These are phyloP conservation scores for Cardiocondyla obscurior DNA, from an alignment of 1,140 invertebrate genomes.

Conservation along the genomic window DNA sequence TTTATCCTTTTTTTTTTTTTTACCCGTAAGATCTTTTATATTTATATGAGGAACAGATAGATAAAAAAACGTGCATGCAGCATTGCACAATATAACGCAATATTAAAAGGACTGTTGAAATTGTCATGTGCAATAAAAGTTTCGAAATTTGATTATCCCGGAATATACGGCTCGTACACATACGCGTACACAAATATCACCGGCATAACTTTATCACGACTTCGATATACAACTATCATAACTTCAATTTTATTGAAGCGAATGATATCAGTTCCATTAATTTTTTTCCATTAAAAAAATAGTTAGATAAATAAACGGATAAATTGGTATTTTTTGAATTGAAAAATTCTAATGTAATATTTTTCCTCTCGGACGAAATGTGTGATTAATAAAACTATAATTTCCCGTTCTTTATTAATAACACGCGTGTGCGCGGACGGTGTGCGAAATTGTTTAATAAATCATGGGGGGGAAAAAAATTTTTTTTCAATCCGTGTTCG, in stretches of 20 bases:
- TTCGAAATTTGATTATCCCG: background rate
- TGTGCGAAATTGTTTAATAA: background rate
- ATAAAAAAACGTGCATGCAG: background rate
- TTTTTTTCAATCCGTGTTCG: too few species aligned
- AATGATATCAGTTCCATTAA: background rate
- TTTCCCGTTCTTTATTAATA: background rate
- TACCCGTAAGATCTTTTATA: background rate
- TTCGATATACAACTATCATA: too few species aligned
- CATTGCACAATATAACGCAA: background rate
- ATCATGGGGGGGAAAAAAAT: too few species aligned
- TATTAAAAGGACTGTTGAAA: background rate
- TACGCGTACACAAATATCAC: background rate
- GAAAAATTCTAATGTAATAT: background rate
- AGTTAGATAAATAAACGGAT: background rate
- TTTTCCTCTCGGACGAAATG: background rate
- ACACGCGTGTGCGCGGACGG: too few species aligned
- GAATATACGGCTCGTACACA: background rate
- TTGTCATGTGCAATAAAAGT: background rate
- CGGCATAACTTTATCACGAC: too few species aligned
- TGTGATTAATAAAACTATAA: background rate
- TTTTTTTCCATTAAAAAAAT: background rate
- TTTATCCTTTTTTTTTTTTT: too few species aligned
- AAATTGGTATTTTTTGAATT: conserved; percentile 2
- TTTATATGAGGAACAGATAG: background rate
- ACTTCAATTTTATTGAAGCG: background rate